Conservation (phyloP, 2,888 invertebrate genomes). For the Axea sp. region DNA sequence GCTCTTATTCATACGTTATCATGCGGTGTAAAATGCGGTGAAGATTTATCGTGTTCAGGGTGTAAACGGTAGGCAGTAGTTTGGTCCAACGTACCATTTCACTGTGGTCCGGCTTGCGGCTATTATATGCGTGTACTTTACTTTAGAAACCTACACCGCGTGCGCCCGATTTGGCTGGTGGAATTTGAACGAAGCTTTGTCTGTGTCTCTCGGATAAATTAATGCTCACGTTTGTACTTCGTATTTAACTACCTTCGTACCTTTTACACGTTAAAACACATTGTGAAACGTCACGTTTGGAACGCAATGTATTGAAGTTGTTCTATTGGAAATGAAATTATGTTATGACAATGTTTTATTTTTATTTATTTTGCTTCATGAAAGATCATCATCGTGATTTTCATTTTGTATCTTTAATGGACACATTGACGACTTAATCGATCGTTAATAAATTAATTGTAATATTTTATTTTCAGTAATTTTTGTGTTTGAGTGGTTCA, state of each 20-base stretch:
- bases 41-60: slow-evolving; percentile 54
- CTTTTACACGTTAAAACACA: slow-evolving; percentile 52
- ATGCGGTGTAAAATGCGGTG: slow-evolving; percentile 40
- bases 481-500: too few relatives aligned
- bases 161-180: slow-evolving; percentile 57
- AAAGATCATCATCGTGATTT: too few relatives aligned
- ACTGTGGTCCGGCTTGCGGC: slow-evolving; percentile 45
- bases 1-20: slow-evolving; percentile 55
- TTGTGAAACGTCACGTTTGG: slow-evolving; percentile 53
- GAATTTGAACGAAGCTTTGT: slow-evolving; percentile 61
- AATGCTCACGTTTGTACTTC: slow-evolving; percentile 58
- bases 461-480: too few relatives aligned
- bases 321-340: too few relatives aligned
- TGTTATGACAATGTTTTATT: too few relatives aligned
- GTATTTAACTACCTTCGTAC: slow-evolving; percentile 48
- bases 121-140: slow-evolving; percentile 58
- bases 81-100: slow-evolving; percentile 42
- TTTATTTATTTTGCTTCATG: too few relatives aligned
- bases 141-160: slow-evolving; percentile 52
- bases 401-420: too few relatives aligned
- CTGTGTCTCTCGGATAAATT: slow-evolving; percentile 56
- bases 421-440: too few relatives aligned
- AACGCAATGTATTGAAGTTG: slow-evolving; percentile 33
- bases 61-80: slow-evolving; percentile 43
- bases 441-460: too few relatives aligned